phyloP scores from a whole-genome alignment of 2,113 vertebrate species.

The Isichthys henryi region DNA sequence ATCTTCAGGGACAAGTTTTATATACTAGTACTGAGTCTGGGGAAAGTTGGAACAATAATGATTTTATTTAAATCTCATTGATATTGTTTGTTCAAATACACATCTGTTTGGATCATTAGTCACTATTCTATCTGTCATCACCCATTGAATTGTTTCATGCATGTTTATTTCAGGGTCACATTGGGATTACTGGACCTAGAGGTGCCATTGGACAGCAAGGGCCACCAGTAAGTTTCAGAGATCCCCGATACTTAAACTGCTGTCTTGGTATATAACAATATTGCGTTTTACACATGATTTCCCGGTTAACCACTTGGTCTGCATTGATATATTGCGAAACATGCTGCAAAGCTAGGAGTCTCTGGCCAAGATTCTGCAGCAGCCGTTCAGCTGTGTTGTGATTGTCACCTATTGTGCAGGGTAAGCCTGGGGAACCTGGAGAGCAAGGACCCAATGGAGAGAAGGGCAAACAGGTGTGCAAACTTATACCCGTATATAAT shows the following conservation, averaged over 20 bases:
- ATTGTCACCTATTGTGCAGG: conserved; percentile 58
- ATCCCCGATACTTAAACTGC: not conserved
- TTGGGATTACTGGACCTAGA: conserved; percentile 70
- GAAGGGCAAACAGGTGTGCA: conserved; percentile 69
- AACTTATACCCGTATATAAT: not conserved
- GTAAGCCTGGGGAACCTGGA: conserved; percentile 71
- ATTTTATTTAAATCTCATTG: not conserved
- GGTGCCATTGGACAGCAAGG: conserved; percentile 85
- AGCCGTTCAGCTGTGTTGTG: not conserved
- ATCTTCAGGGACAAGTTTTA: not conserved
- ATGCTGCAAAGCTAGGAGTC: not conserved
- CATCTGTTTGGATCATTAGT: not conserved
- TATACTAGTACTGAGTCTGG: not conserved
- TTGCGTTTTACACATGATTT: not conserved
- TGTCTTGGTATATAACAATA: not conserved
- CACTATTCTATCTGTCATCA: not conserved
- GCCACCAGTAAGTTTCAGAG: conserved; percentile 69
- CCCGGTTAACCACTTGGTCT: not conserved
- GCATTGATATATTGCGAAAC: not conserved
- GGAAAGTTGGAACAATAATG: not conserved
- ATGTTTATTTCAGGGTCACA: conserved; percentile 70
- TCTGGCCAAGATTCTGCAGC: not conserved
- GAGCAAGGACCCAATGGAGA: conserved; percentile 77
- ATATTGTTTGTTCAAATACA: conserved; percentile 1
- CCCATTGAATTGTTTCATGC: not conserved